Conservation (phyloP, 2,113 vertebrate species). For the Aspiorhynchus laticeps region DNA sequence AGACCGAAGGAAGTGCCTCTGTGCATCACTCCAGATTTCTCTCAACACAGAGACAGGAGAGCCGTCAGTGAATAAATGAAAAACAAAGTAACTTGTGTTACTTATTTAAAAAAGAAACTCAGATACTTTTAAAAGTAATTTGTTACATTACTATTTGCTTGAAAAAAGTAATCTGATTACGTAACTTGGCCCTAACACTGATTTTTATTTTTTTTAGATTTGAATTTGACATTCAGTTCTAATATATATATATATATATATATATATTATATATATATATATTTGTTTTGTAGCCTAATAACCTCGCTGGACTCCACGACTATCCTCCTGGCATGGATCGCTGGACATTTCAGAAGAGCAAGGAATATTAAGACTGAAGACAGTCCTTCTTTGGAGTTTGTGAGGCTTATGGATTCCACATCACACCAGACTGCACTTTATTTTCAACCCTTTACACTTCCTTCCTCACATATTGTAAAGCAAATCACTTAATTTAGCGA, state of each 20-base stretch:
- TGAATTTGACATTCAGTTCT: neutral
- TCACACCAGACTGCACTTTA: neutral
- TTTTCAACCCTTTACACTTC: neutral
- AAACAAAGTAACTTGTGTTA: too few species aligned
- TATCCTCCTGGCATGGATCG: neutral
- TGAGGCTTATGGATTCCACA: constrained; percentile 2
- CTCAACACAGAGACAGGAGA: too few species aligned
- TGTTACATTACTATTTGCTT: too few species aligned
- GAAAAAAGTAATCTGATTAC: too few species aligned
- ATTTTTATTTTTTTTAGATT: too few species aligned
- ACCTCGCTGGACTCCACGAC: neutral
- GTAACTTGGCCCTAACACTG: too few species aligned
- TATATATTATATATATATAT: neutral
- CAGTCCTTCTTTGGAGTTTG: constrained; percentile 1
- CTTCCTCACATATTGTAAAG: constrained; percentile 4
- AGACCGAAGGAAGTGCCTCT: too few species aligned
- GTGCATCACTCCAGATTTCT: too few species aligned
- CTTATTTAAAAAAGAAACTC: too few species aligned
- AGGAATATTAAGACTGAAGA: neutral
- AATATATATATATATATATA: neutral
- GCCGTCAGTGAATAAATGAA: too few species aligned
- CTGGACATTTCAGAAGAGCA: constrained; percentile 12
- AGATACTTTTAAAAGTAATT: too few species aligned
- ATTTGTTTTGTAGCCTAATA: neutral
- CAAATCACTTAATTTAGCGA: neutral